Evolutionary conservation across 2,113 vertebrate genomes (phyloP).

Genomic region (Regulus satrapa): DNA sequence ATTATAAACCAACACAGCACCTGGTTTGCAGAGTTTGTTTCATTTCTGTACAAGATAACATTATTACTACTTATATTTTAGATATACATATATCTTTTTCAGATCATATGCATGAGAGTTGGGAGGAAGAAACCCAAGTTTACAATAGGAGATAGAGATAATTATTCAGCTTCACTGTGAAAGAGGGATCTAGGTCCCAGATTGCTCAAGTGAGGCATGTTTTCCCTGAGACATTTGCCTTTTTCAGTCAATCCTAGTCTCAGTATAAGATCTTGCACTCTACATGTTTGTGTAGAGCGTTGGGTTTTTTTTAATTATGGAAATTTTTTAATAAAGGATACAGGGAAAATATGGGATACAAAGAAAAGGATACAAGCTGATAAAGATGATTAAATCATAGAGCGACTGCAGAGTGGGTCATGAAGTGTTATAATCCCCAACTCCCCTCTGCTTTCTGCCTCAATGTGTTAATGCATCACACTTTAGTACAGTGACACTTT

Average conservation of each 20-base stretch:
- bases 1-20: neutral
- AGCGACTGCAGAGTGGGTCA: conserved; percentile 42
- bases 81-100: neutral
- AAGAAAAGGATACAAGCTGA: conserved; percentile 63
- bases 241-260: neutral
- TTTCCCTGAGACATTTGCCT: neutral
- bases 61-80: neutral
- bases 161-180: neutral
- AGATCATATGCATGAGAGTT: neutral
- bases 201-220: neutral
- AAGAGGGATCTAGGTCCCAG: neutral
- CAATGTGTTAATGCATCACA: conserved; percentile 70
- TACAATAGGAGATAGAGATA: neutral
- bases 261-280: neutral
- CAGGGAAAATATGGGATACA: neutral
- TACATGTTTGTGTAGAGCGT: neutral
- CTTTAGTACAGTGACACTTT: conserved; percentile 54
- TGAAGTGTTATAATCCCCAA: conserved; percentile 69
- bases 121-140: neutral
- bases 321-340: conserved; percentile 26
- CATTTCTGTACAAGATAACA: neutral
- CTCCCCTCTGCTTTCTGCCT: conserved; percentile 70
- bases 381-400: conserved; percentile 69
- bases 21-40: neutral
- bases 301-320: neutral